Percentiles rank a stretch among this genome's conserved stretches.
These are phyloP conservation scores for Heliconius hewitsoni DNA, from an alignment of 1,140 invertebrate species.

Conservation along the genomic window DNA sequence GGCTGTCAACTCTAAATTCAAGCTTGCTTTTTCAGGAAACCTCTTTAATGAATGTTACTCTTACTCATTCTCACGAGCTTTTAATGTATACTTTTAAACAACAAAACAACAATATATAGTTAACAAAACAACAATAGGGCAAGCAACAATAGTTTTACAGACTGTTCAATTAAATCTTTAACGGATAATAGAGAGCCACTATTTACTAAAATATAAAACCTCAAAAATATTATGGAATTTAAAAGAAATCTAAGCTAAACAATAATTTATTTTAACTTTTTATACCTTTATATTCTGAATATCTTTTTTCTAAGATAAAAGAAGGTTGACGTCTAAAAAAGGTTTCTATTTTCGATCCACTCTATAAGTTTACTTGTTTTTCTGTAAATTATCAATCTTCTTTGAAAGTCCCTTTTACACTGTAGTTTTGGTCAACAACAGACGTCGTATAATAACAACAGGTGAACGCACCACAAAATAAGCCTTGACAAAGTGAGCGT, in stretches of 20 bases:
- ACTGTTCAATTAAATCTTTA: too few relatives aligned
- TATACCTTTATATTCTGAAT: too few relatives aligned
- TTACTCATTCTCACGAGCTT: not conserved
- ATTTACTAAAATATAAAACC: too few relatives aligned
- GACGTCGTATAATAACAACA: not conserved
- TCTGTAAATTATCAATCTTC: slow-evolving; percentile 5
- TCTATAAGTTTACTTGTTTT: not conserved
- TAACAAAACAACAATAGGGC: too few relatives aligned
- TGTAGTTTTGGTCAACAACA: not conserved
- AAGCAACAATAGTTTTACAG: too few relatives aligned
- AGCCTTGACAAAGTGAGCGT: slow-evolving; percentile 7
- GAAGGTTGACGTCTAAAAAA: too few relatives aligned
- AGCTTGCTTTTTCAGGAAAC: slow-evolving; percentile 8
- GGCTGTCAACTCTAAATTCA: slow-evolving; percentile 1
- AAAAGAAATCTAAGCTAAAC: too few relatives aligned
- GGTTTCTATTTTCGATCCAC: not conserved
- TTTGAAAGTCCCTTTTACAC: slow-evolving; percentile 3
- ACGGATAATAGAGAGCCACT: too few relatives aligned
- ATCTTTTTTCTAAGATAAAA: too few relatives aligned
- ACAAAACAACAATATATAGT: too few relatives aligned
- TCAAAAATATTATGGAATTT: too few relatives aligned
- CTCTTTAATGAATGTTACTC: not conserved
- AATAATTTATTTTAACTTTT: too few relatives aligned
- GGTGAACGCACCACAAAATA: slow-evolving; percentile 2
- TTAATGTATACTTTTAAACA: not conserved